Base-by-base conservation (phyloP, 2,888 invertebrate species). In the Hyalella azteca region DNA sequence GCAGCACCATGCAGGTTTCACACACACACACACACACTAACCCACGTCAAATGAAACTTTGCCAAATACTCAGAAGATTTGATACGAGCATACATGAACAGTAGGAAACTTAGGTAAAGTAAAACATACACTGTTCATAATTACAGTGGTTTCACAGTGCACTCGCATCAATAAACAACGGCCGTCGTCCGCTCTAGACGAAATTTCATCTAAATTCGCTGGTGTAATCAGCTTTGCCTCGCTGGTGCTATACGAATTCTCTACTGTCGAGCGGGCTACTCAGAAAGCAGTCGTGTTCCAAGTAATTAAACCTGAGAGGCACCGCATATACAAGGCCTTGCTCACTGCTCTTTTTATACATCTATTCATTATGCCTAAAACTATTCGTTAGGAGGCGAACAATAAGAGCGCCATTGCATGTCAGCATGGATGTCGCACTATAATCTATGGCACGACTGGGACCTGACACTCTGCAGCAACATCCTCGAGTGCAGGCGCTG, bases 371-470 rank as follows among this genome's bases (percentile, higher is more conserved):
- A n/a, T n/a, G n/a, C n/a, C n/a, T n/a, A n/a, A 32, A 66, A 66
- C 66, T 66, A 66, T 66, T 66, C 66, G 36, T 66, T 66, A 66
- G 66, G 66, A 66, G 66, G 66, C 66, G 66, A 66, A 66, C 66
- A 66, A 66, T 66, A 66, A 22, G 29, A 66, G 66, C 36, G 66
- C 66, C 39, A 29, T 36, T 22, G 66, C 7, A 36, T 66, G 66
- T 66, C 66, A 66, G 66, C 66, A 66, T 66, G 36, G 66, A 66
- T 66, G 66, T 66, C 66, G 66, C 66, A n/a, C 19, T 22, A 5
- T 32, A 36, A 66, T 66, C 13, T 66, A 66, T 36, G 39, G 66
- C 36, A n/a, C n/a, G n/a, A n/a, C n/a, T 19, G 66, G 66, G 32
- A 15, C 36, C 66, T 66, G 66, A 66, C 66, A 66, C 66, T 36